Base-by-base conservation (phyloP, 2,888 invertebrate species). In the Hanleya hanleyi region DNA sequence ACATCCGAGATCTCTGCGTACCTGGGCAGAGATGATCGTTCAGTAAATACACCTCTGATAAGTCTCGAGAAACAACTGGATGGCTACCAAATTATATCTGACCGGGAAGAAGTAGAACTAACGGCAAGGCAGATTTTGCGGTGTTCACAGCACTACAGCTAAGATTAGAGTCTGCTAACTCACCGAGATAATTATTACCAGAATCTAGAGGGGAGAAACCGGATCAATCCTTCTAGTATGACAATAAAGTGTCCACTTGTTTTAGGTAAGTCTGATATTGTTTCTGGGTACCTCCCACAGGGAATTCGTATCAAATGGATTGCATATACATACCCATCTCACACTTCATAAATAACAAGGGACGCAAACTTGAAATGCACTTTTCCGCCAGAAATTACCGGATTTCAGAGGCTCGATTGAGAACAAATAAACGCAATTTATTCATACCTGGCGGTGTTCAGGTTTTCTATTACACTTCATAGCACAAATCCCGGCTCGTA, bases 171-270 rank as follows among this genome's bases (percentile, higher is more conserved):
- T 74, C 32, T 62, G 70, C 73, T 18, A 70, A 26, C 9, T 62
- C 4, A 33, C 67, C 61, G n/a, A 77, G 65, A 69, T 77, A 78
- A 33, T 77, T 64, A 33, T 76, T 22, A 33, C 71, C 74, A 64
- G 67, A 41, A 61, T 51, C 73, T 70, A 76, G 26, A 76, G 74
- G 66, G 71, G 64, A 67, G 22, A 69, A 76, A 74, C 18, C 36
- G 66, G 41, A 80, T 67, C 69, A 74, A 74, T 73, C 49, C 76
- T 36, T 64, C 69, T n/a, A 68, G 70, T 18, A 74, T 47, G 4
- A 72, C 73, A 77, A 75, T 69, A 78, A 37, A 47, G 70, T 69
- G 75, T 61, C 78, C 79, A 81, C 74, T 65, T 75, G n/a, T 22
- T 71, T 73, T 49, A 75, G 70, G 74, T 69, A 73, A n/a, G 47